Conservation (phyloP, 2,113 vertebrate genomes). For the Sphyrna mokarran region DNA sequence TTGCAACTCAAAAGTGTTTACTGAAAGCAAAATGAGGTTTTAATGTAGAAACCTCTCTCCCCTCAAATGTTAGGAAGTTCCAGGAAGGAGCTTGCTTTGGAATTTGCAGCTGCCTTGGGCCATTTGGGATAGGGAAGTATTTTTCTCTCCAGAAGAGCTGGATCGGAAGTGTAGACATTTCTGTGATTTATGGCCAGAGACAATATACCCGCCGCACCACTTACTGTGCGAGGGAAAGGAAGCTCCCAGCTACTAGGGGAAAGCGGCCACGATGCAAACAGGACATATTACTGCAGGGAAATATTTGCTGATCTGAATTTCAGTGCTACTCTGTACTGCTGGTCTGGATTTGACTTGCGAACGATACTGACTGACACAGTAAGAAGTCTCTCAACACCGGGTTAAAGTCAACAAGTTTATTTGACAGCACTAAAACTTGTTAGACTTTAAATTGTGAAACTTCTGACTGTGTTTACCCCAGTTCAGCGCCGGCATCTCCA, state of each 20-base stretch:
- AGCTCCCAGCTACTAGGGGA: neutral
- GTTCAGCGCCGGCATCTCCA: too few relatives aligned
- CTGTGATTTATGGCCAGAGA: neutral
- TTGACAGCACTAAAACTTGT: too few relatives aligned
- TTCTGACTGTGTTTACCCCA: too few relatives aligned
- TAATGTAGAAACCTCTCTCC: too few relatives aligned
- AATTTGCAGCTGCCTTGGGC: neutral
- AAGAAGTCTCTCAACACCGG: too few relatives aligned
- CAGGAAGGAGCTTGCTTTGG: neutral
- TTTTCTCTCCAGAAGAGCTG: neutral
- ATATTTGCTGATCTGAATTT: neutral
- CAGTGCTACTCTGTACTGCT: neutral
- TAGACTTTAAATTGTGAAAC: too few relatives aligned
- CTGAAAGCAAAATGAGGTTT: neutral
- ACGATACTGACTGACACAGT: too few relatives aligned
- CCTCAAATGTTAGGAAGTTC: neutral
- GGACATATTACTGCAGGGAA: neutral
- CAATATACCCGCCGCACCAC: too few relatives aligned
- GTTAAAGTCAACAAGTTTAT: too few relatives aligned
- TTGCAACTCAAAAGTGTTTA: neutral
- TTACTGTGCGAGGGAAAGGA: neutral
- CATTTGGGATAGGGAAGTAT: neutral
- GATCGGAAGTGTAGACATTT: neutral
- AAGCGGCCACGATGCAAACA: neutral
- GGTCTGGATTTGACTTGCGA: neutral